Base-by-base conservation (phyloP, 2,888 invertebrate species). In the Mythimna lalbum region DNA sequence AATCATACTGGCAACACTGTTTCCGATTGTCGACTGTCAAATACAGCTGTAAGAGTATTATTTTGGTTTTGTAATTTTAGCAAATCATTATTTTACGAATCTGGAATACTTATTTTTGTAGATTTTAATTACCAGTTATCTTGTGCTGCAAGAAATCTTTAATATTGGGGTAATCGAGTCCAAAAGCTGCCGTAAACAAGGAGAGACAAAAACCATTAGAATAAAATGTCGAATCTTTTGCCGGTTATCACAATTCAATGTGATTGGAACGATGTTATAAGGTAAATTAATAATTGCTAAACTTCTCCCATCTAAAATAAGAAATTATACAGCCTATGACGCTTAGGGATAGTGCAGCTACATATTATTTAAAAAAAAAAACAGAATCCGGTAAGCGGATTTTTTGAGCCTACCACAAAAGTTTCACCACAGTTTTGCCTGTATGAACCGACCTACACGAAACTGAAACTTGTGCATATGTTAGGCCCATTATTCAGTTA, bases 201-300 rank as follows among this genome's bases (percentile, higher is more conserved):
- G 23, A n/a, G 12, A n/a, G 27, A 59, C 9, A 39, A 23, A 12
- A 53, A 39, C 17, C 21, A 55, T 31, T 31, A 60, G 2, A 27
- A 6, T 47, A 76, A 78, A 78, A 93, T 93, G 93, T 63, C 90
- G 39, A 74, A 82, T 74, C 76, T 80, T 73, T 78, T 92, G 75
- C 96, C 96, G 43, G 92, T 95, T 50, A 86, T 96, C 57, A 94
- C 93, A 53, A 94, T 96, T 69, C 96, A 96, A 80, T 94, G 95
- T 73, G 96, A 96, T 87, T 96, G 96, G 96, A 95, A 96, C 79
- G 96, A 96, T 75, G 93, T 93, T 66, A 83, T 96, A 74, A 94
- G 94, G 96, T 96, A 91, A 73, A 61, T 52, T 19, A 17, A 47
- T 39, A 39, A 39, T 21, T 17, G 9, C 21, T n/a, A 19, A 27